Evolutionary conservation across 2,113 vertebrate species (phyloP), one percentile per base, ranked within the genome.

Genomic region (Turdus rufiventris): DNA sequence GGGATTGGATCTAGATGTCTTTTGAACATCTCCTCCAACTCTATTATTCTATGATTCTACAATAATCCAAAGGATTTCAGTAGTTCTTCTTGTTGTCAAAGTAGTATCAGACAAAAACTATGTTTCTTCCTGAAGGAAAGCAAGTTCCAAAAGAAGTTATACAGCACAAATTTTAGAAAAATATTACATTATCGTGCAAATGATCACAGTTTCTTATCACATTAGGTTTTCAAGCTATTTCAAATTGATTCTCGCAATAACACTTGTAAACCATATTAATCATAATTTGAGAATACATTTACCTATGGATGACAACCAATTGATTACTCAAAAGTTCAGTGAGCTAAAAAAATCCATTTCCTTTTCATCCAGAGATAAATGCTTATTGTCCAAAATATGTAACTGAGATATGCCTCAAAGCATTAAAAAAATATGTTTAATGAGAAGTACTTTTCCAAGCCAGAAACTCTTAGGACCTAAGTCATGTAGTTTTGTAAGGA

Each of bases 231-330:
- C 90, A 88, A 78, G 43, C 33, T 79, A 57, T 92, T 96, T 78
- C 60, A 94, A 90, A 75, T 67, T 33, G 61, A 81, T 54, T 95
- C 93, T 94, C 33, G 77, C n/a, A 89, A 31, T 36, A 80, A 40
- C 60, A 92, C 56, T 78, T 95, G n/a, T 68, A 92, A 87, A 84
- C 48, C 6, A 15, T 83, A 92, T 71, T 88, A 79, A 90, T 93
- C 68, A 77, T 75, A 25, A 79, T 66, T 91, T 91, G 85, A 67
- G 86, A 94, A 58, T 70, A 84, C 19, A 81, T 57, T 71, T 93
- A 74, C 91, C 54, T 95, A 33, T 31, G 93, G 63, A 92, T 51
- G 10, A 56, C 67, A 85, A 53, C 17, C 34, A 94, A 78, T 3
- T 87, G 77, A 94, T 76, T 76, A 93, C 18, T n/a, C 36, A 84